Conservation (phyloP, 2,797 vertebrate species). For the Myripristis jacobus region DNA sequence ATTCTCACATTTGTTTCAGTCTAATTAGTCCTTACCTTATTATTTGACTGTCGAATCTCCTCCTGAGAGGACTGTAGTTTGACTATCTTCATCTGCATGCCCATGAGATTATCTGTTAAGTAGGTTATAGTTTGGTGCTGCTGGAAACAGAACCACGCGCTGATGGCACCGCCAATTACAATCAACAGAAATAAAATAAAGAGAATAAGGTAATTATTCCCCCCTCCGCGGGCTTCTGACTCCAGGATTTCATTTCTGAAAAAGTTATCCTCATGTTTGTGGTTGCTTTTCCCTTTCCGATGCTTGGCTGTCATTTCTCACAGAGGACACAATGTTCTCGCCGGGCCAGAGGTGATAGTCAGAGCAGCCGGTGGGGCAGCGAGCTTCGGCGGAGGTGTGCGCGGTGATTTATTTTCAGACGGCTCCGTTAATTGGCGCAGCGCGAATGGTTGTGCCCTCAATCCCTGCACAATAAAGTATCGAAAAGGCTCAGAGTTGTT, state of each 20-base stretch:
- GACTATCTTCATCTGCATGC: constrained; percentile 80
- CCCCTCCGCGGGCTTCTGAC: constrained; percentile 57
- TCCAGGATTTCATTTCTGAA: constrained; percentile 69
- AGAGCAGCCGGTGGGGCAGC: constrained; percentile 15
- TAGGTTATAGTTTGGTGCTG: constrained; percentile 79
- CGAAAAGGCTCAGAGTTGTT: constrained; percentile 39
- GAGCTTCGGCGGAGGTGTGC: background rate
- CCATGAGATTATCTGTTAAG: constrained; percentile 76
- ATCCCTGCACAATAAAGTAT: constrained; percentile 42
- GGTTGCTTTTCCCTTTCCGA: constrained; percentile 78
- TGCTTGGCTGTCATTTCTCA: constrained; percentile 82
- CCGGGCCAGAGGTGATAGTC: constrained; percentile 33
- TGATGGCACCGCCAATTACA: constrained; percentile 60
- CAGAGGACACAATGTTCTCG: constrained; percentile 73
- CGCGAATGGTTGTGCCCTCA: constrained; percentile 31
- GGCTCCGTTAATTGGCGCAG: constrained; percentile 23
- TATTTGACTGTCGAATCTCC: constrained; percentile 71
- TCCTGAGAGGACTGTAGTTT: constrained; percentile 79
- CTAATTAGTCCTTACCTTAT: constrained; percentile 72
- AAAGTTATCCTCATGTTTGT: constrained; percentile 80
- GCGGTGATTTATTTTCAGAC: constrained; percentile 17
- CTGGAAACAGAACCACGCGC: constrained; percentile 80
- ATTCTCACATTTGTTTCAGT: background rate
- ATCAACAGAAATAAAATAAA: constrained; percentile 69
- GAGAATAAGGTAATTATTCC: constrained; percentile 44